Evolutionary conservation across 2,888 invertebrate species (phyloP), one percentile per base, ranked within the genome.

Genomic region (Dynastes hyllus): DNA sequence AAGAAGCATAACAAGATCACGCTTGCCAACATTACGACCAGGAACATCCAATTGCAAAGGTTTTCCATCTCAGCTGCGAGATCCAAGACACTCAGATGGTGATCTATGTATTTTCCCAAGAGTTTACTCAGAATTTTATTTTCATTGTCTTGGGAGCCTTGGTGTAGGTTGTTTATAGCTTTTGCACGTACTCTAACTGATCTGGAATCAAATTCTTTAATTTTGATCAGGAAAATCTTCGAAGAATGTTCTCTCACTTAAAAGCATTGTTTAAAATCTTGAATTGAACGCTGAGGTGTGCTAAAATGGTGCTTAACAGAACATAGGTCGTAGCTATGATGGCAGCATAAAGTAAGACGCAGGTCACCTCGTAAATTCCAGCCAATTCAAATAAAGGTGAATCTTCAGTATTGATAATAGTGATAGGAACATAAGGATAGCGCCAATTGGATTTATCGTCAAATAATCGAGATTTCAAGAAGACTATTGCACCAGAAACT

Each of bases 201-300:
- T 58, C 78, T 78, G 6, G 11, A 78, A 71, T 11, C 8, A 6
- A 5, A 45, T 27, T 6, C 22, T 32, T 22, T 37, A 61, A 22
- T 11, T 6, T 11, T 2, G 11, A 45, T 9, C 45, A 16, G 13
- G 6, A 13, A 29, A 1, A 29, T 32, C 37, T 4, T n/a, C 32
- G 5, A 32, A 37, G 6, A 51, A 29, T 29, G 53, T 32, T 6
- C 29, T 6, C n/a, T 5, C 9, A 79, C 79, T 65, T 80, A 58
- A 82, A 81, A 22, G 81, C 81, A 51, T 81, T 80, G n/a, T 77
- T 79, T 45, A 82, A 45, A 55, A 82, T 81, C 58, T 78, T 79
- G 70, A 82, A 78, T 71, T 82, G 82, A 1, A 81, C 71, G 51
- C 81, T 81, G 11, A 82, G 79, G 16, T 82, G 82, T 1, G 82